Percentiles rank a stretch among this genome's conserved stretches.
These are phyloP conservation scores for Cheilosia soror DNA, from an alignment of 2,888 invertebrate species.

Conservation along the genomic window DNA sequence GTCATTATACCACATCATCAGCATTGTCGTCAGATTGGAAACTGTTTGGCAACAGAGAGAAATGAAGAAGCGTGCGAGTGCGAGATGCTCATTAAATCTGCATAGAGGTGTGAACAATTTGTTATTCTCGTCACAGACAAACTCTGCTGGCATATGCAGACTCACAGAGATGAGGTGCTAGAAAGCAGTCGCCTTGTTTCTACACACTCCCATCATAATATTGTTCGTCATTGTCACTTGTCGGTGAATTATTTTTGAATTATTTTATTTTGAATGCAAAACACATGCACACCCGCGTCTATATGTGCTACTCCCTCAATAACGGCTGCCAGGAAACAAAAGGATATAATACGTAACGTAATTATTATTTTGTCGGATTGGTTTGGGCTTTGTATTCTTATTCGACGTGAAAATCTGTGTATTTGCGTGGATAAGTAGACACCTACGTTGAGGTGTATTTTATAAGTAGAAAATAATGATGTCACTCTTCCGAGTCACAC, in stretches of 20 bases:
- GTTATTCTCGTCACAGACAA: slow-evolving; percentile 54
- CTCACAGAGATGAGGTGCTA: background rate
- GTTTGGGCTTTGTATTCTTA: background rate
- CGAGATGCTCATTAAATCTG: slow-evolving; percentile 64
- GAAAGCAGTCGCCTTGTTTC: background rate
- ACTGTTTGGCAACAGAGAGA: background rate
- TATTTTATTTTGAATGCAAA: slow-evolving; percentile 42
- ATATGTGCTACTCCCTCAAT: background rate
- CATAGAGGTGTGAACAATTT: slow-evolving; percentile 69
- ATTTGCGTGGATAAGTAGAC: background rate
- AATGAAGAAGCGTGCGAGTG: background rate
- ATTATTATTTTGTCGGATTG: slow-evolving; percentile 46
- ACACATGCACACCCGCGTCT: slow-evolving; percentile 26
- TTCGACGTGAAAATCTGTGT: background rate
- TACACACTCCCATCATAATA: slow-evolving; percentile 5
- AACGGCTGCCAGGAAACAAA: slow-evolving; percentile 14
- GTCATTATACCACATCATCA: slow-evolving; percentile 42
- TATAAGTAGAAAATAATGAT: slow-evolving; percentile 23
- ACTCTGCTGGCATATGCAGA: slow-evolving; percentile 18
- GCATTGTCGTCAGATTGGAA: slow-evolving; percentile 48
- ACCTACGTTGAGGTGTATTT: background rate
- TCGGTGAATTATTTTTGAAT: slow-evolving; percentile 40
- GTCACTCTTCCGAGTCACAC: background rate
- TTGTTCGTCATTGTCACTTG: slow-evolving; percentile 53
- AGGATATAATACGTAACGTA: slow-evolving; percentile 23